Base-by-base conservation (phyloP, 2,113 vertebrate genomes). In the Steatornis caripensis region DNA sequence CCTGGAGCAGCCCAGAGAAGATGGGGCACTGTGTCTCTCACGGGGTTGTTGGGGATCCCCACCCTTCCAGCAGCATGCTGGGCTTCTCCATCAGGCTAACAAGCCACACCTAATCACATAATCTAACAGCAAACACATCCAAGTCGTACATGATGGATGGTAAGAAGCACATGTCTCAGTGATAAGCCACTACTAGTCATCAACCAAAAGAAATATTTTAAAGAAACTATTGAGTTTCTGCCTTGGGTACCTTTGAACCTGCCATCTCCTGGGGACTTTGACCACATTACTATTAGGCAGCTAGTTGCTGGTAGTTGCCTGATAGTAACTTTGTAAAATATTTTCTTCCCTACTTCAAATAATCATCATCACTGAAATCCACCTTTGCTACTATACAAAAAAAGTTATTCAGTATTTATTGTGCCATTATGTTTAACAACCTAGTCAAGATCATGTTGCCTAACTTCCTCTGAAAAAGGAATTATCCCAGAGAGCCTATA, bases 81-180 rank as follows among this genome's bases (percentile, higher is more conserved):
- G 27, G 24, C 34, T 61, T 34, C 30, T 60, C 55, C 51, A 30
- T 12, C 36, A 51, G 39, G 29, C 15, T 48, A 34, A 37, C 17
- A 7, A n/a, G 6, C 24, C 30, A 46, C 32, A 45, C 5, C 36
- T 37, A 46, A 60, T 43, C 46, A 54, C 8, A 5, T 3, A 54
- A 62, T 18, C 51, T 46, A 54, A 34, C 41, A 74, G 16, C 0
- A 0, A 45, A 17, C 6, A 45, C 26, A 24, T 32, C 29, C 13
- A 55, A 19, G 57, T 9, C 0, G 0, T 29, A 32, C 1, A 2
- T 0, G 14, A 20, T 16, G 27, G 74, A 58, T 26, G 20, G 20
- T 49, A 45, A 57, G 39, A 72, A 48, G 20, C 15, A 51, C 0
- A 0, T 3, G 1, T 37, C 27, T 60, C 46, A 29, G 17, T 19